Percentiles rank a stretch among this genome's conserved stretches.
These are phyloP conservation scores for Lacerta agilis DNA, from an alignment of 2,797 vertebrate species.

Conservation along the genomic window DNA sequence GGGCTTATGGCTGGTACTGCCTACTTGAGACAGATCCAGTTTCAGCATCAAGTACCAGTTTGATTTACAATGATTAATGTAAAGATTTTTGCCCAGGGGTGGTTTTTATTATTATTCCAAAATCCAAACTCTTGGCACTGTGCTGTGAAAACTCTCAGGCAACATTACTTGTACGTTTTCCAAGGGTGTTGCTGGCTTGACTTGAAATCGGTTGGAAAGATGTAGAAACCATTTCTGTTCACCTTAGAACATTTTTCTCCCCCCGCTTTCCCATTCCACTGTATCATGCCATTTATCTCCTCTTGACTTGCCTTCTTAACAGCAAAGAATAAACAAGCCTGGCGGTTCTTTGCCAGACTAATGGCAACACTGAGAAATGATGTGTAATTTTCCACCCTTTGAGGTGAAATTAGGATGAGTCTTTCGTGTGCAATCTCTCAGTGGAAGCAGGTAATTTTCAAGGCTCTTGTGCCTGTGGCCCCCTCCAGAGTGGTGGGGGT, in stretches of 20 bases:
- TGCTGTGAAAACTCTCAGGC: constrained; percentile 42
- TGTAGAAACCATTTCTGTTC: constrained; percentile 64
- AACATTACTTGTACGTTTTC: constrained; percentile 65
- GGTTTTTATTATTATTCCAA: constrained; percentile 38
- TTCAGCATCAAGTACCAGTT: constrained; percentile 59
- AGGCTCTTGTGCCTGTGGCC: too few species aligned
- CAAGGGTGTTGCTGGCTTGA: constrained; percentile 67
- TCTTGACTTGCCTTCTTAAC: constrained; percentile 69
- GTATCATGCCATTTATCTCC: constrained; percentile 49
- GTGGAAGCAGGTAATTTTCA: not conserved
- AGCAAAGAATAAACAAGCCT: constrained; percentile 56
- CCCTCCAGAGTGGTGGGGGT: not conserved
- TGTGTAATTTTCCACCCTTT: accelerated
- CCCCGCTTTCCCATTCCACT: not conserved
- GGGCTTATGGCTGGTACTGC: constrained; percentile 30
- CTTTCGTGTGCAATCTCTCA: not conserved
- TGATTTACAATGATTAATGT: constrained; percentile 57
- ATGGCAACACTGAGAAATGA: constrained; percentile 31
- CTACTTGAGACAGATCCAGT: constrained; percentile 56
- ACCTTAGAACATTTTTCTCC: constrained; percentile 60
- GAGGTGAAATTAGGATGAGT: not conserved
- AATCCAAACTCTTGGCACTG: constrained; percentile 54
- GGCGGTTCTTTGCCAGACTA: constrained; percentile 20
- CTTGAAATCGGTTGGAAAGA: constrained; percentile 66
- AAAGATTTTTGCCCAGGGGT: constrained; percentile 63